phyloP scores from a whole-genome alignment of 2,797 vertebrate species.

The Sylvia borin region DNA sequence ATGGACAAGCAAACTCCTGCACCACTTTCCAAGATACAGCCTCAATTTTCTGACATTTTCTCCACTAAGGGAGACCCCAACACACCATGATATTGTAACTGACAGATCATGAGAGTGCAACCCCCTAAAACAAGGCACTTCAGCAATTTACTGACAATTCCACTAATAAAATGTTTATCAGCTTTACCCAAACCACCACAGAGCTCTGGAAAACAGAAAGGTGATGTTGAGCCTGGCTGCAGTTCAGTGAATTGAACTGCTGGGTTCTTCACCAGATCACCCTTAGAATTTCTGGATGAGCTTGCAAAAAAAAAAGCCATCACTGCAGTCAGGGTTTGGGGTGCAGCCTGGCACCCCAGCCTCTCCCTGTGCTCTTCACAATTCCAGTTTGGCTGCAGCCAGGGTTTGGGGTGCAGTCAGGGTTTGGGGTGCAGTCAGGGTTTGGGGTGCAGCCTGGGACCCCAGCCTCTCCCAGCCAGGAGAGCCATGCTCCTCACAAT shows the following conservation, averaged over 20 bases:
- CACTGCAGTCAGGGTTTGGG: not conserved
- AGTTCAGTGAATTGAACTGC: not conserved
- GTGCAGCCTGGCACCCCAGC: not conserved
- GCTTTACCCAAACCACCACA: not conserved
- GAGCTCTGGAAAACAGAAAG: not conserved
- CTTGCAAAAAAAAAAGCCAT: not conserved
- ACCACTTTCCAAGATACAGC: not conserved
- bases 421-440: not conserved
- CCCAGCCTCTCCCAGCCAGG: not conserved
- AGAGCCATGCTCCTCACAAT: fast-evolving
- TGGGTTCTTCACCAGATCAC: not conserved
- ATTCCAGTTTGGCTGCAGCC: not conserved
- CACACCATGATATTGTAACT: fast-evolving
- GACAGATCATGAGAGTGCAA: fast-evolving
- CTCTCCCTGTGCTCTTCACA: not conserved
- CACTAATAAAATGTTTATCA: not conserved
- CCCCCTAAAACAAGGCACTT: not conserved
- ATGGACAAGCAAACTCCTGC: not conserved
- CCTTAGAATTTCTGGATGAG: not conserved
- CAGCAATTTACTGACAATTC: not conserved
- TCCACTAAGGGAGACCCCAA: not conserved
- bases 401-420: too few relatives aligned
- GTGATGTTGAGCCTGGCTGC: not conserved
- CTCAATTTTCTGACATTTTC: not conserved
- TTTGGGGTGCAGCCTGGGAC: too few relatives aligned